Conservation (phyloP, 1,140 invertebrate genomes). For the Zophobas atratus region DNA sequence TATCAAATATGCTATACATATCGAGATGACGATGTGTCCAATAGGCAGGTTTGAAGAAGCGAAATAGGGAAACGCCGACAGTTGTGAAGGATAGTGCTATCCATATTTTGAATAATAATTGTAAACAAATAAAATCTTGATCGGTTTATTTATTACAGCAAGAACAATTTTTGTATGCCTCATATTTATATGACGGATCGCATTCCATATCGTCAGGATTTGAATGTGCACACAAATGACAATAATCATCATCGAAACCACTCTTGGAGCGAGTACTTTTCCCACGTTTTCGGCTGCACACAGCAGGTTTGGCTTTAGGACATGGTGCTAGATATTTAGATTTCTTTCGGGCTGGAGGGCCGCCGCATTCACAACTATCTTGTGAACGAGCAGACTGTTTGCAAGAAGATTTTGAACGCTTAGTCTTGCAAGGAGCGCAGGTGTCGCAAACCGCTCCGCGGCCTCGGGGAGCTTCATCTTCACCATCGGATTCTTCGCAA, state of each 20-base stretch:
- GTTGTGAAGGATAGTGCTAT: too few relatives aligned
- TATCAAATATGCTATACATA: too few relatives aligned
- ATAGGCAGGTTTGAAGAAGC: too few relatives aligned
- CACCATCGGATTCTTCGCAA: not conserved
- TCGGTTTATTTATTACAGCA: slow-evolving; percentile 21
- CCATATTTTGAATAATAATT: too few relatives aligned
- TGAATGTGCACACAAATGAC: slow-evolving; percentile 8
- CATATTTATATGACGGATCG: not conserved
- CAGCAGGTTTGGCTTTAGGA: not conserved
- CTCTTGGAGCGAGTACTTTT: not conserved
- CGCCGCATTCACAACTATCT: not conserved
- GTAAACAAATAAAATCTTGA: not conserved
- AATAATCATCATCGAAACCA: not conserved
- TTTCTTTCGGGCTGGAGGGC: not conserved
- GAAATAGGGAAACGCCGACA: not conserved
- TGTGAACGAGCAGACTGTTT: not conserved
- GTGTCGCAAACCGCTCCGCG: not conserved
- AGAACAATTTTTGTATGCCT: slow-evolving; percentile 25
- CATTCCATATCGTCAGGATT: not conserved
- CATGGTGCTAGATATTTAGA: not conserved
- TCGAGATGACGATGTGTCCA: too few relatives aligned
- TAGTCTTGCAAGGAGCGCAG: not conserved
- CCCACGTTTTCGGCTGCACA: slow-evolving; percentile 1
- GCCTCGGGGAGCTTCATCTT: not conserved
- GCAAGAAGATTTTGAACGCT: not conserved